These are phyloP conservation scores for Scaptodrosophila latifasciaeformis DNA, from an alignment of 2,888 invertebrate species.

Conservation along the genomic window DNA sequence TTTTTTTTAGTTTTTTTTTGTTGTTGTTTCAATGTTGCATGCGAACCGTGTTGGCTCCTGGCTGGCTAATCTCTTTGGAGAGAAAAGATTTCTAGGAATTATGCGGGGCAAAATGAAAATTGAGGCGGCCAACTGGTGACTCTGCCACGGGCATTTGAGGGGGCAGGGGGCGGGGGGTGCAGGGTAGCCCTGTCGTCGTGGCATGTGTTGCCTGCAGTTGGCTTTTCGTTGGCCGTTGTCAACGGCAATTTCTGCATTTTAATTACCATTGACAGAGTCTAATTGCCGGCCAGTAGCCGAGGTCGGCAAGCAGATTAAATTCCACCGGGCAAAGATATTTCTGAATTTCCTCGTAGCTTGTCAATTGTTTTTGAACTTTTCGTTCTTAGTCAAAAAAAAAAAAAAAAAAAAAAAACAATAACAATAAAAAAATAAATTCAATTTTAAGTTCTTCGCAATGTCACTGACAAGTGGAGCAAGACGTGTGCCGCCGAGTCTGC, in stretches of 20 bases:
- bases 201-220: too few species aligned
- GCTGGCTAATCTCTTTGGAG: too few species aligned
- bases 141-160: constrained; percentile 14
- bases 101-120: constrained; percentile 50
- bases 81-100: constrained; percentile 56
- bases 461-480: constrained; percentile 39
- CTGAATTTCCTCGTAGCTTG: neutral
- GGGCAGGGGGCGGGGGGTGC: too few species aligned
- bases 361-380: neutral
- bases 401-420: too few species aligned
- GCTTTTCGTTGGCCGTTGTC: constrained; percentile 28
- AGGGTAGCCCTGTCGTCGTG: too few species aligned
- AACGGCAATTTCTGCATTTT: constrained; percentile 50
- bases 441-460: neutral
- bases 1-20: too few species aligned
- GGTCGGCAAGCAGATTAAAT: too few species aligned
- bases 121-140: constrained; percentile 30
- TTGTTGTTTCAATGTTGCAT: too few species aligned
- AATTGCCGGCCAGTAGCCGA: constrained; percentile 34
- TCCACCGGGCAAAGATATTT: too few species aligned
- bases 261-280: constrained; percentile 56
- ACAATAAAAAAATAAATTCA: too few species aligned
- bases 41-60: too few species aligned
- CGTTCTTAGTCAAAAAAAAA: too few species aligned
- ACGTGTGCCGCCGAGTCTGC: constrained; percentile 17